Base-by-base conservation (phyloP, 1,140 invertebrate species). In the Hyphantria cunea region DNA sequence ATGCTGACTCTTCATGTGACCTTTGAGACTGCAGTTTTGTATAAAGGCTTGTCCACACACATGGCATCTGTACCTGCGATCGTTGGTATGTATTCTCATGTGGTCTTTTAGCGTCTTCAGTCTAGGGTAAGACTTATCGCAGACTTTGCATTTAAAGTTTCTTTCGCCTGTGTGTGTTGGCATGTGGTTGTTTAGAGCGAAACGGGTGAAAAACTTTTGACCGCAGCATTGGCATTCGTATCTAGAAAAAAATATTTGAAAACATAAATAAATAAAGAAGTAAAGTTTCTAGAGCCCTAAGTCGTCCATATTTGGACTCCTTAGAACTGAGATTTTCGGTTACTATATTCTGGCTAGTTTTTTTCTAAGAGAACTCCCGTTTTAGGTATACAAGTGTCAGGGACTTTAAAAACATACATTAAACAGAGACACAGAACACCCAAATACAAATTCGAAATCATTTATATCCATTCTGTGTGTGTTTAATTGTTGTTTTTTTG, bases 41-140 rank as follows among this genome's bases (percentile, higher is more conserved):
- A 90, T 87, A 74, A 93, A 93, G 11, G 92, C 92, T 59, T 92
- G 92, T 12, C 90, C 87, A 67, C 92, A 93, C 3, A 92, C 78
- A 41, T 92, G 86, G 64, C 92, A 93, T 10, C 86, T 72, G 58
- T 92, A 92, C 10, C 92, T 72, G 25, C 91, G 78, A 10, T 92
- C 88, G 41, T 92, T 92, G 3, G 85, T 92, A 61, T 95, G 94
- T 37, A 94, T 95, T 65, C 94, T 92, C 52, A 94, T 92, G 66
- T 95, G 95, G 41, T 95, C 92, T 45, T 95, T 93, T 84, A 95
- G 92, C 15, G 94, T 95, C 76, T 95, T 94, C 50, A 94, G 92
- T 13, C 94, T 83, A 0, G 93, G 94, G 79, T 94, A 95, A 8
- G 91, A 79, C 48, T 93, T 92, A 37, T 92, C 90, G 73, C 94